phyloP scores from a whole-genome alignment of 2,113 vertebrate species.

The Oxygymnocypris stewartii region DNA sequence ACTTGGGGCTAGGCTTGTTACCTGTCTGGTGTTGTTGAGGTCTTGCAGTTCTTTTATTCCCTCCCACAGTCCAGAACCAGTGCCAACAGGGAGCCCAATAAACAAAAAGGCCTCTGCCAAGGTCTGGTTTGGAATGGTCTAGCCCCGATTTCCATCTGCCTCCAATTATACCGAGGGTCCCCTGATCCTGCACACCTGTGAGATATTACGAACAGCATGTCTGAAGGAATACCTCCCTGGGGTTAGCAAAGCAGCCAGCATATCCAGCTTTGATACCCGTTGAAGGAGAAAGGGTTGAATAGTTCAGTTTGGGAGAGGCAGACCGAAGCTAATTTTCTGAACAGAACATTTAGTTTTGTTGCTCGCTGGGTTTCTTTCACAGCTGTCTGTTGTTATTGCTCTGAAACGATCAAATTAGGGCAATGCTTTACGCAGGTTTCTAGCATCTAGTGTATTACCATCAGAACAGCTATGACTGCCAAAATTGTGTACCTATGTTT shows the following conservation, averaged over 20 bases:
- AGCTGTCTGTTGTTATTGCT: slow-evolving; percentile 22
- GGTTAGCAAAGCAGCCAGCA: slow-evolving; percentile 60
- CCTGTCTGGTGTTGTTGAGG: slow-evolving; percentile 62
- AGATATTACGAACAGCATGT: slow-evolving; percentile 71
- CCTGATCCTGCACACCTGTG: slow-evolving; percentile 68
- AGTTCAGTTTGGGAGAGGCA: slow-evolving; percentile 63
- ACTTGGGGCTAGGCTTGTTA: slow-evolving; percentile 62
- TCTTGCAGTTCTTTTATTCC: slow-evolving; percentile 55
- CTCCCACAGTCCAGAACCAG: slow-evolving; percentile 60
- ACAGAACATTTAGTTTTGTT: slow-evolving; percentile 27
- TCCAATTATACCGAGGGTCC: slow-evolving; percentile 65
- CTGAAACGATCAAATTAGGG: slow-evolving; percentile 1
- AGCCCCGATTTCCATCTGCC: slow-evolving; percentile 68
- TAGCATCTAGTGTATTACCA: neutral
- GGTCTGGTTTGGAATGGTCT: slow-evolving; percentile 63
- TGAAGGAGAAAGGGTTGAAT: slow-evolving; percentile 61
- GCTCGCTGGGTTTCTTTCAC: neutral
- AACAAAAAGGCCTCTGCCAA: slow-evolving; percentile 67
- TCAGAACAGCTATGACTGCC: neutral
- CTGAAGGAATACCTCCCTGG: slow-evolving; percentile 70
- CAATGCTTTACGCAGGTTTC: slow-evolving; percentile 8
- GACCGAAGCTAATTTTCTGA: slow-evolving; percentile 46
- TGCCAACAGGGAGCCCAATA: slow-evolving; percentile 71
- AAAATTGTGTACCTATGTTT: slow-evolving; percentile 31
- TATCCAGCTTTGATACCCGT: slow-evolving; percentile 62